Evolutionary conservation across 2,888 invertebrate species (phyloP), one percentile per base, ranked within the genome.

Genomic region (Drosophila ezoana): DNA sequence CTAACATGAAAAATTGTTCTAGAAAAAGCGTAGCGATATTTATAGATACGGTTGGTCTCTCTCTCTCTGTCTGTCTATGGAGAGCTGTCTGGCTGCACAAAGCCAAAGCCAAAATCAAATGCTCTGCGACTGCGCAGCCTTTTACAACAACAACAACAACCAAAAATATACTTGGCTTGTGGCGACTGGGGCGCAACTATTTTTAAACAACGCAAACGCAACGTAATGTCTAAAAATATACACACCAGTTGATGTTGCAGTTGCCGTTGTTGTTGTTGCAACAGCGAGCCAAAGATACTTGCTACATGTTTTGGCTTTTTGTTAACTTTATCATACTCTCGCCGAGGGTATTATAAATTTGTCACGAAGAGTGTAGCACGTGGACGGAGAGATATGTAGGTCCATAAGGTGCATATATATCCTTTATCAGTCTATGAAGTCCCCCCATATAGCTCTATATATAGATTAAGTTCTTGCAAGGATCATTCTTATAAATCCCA

Each of bases 181-280:
- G 40, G 47, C 23, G 58, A 57, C 57, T 76, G 66, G 53, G 66
- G 41, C 51, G 54, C 59, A 71, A 74, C 83, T 83, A 83, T 83
- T 88, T 83, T 84, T 83, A 83, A 88, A 77, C 89, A 65, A 66
- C 72, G 62, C 68, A 66, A 70, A 63, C 56, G 71, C 84, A 71
- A 69, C 65, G 74, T 88, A 83, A 83, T 80, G 87, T 83, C 89
- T 83, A 88, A 83, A 88, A 83, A 83, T 83, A 83, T 69, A 53
- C 62, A 65, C 86, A 60, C 16, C 16, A 28, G 40, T 32, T 40
- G 52, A 28, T 28, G 52, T 52, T 52, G 52, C 28, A 40, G 40
- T 52, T 40, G 40, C 40, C 9, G 23, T 38, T 23, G 51, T 4
- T 51, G 49, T 23, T 51, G 28, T 8, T 61, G 41, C 60, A 54